Conservation (phyloP, 2,797 vertebrate species). For the Allobates femoralis region DNA sequence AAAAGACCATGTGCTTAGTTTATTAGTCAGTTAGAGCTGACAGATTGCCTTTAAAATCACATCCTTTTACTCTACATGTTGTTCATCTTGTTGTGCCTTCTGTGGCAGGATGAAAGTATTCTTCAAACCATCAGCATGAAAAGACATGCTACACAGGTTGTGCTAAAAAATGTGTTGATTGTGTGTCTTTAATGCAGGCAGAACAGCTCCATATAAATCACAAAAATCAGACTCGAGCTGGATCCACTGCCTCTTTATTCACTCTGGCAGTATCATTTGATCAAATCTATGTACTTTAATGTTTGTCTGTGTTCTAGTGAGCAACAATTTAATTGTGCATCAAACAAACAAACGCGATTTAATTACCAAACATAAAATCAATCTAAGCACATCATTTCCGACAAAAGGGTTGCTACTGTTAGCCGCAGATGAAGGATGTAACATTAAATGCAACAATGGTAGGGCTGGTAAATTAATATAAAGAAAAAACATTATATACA, state of each 20-base stretch:
- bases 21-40: too few species aligned
- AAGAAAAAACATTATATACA: background rate
- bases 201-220: background rate
- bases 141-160: background rate
- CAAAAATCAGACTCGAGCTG: conserved; percentile 1
- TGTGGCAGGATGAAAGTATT: background rate
- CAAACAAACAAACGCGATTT: background rate
- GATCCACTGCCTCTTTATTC: background rate
- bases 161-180: background rate
- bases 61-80: background rate
- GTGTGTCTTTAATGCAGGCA: background rate
- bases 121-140: background rate
- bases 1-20: too few species aligned
- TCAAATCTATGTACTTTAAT: background rate
- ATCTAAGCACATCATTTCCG: background rate
- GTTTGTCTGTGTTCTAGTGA: background rate
- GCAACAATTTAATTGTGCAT: background rate
- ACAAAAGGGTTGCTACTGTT: background rate
- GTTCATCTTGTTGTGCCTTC: background rate
- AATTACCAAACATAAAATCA: background rate
- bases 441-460: background rate
- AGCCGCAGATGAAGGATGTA: background rate
- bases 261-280: conserved; percentile 10
- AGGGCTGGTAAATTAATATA: background rate
- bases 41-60: background rate